Percentiles rank a stretch among this genome's conserved stretches.
phyloP scores from a whole-genome alignment of 2,888 invertebrate species.

The Mythimna loreyi region DNA sequence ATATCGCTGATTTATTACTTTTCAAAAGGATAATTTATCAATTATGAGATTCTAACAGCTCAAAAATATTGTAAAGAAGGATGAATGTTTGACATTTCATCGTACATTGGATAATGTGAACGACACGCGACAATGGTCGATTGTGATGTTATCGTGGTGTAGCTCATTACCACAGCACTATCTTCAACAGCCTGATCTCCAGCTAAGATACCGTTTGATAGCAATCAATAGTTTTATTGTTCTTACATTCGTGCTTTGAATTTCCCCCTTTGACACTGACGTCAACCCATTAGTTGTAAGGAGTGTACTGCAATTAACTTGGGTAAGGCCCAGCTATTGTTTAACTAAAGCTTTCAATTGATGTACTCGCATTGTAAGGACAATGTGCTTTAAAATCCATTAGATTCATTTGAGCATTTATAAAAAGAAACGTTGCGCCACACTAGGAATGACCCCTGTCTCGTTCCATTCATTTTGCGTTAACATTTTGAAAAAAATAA shows the following conservation, averaged over 20 bases:
- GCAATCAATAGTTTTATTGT: slow-evolving; percentile 76
- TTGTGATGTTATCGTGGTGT: slow-evolving; percentile 68
- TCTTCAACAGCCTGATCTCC: slow-evolving; percentile 69
- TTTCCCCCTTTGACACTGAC: slow-evolving; percentile 69
- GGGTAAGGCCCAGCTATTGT: slow-evolving; percentile 60
- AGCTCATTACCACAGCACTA: slow-evolving; percentile 68
- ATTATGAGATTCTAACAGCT: slow-evolving; percentile 21
- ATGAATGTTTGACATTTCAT: slow-evolving; percentile 30
- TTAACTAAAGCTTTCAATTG: slow-evolving; percentile 50
- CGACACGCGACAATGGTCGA: slow-evolving; percentile 72
- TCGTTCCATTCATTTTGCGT: not conserved
- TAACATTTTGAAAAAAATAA: not conserved
- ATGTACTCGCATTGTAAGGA: slow-evolving; percentile 21
- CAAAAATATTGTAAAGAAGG: slow-evolving; percentile 36
- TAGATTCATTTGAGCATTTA: slow-evolving; percentile 2
- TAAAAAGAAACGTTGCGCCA: no score
- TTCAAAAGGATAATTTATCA: slow-evolving; percentile 31
- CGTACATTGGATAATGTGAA: slow-evolving; percentile 61
- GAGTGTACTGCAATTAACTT: slow-evolving; percentile 55
- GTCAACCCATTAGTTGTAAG: slow-evolving; percentile 57
- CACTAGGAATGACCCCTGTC: no score
- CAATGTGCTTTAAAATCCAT: slow-evolving; percentile 32
- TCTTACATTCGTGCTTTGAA: slow-evolving; percentile 73
- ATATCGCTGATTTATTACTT: slow-evolving; percentile 35
- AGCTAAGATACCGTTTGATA: slow-evolving; percentile 70